Evolutionary conservation across 2,113 vertebrate species (phyloP), one percentile per base, ranked within the genome.

Genomic region (Procavia capensis): DNA sequence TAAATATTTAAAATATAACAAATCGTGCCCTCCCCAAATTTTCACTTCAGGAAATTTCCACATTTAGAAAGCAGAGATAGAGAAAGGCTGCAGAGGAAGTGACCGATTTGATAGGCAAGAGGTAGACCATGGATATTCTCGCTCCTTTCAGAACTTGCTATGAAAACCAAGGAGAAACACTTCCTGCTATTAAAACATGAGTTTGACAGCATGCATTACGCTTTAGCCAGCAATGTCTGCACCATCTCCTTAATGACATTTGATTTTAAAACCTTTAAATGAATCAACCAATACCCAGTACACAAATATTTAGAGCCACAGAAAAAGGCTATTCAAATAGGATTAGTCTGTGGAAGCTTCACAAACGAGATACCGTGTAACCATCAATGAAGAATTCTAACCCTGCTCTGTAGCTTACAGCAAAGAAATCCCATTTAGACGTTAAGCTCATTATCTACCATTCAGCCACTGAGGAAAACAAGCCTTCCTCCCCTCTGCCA

Each of bases 401-500:
- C 34, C 45, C n/a, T 31, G 16, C 90, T 19, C 10, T 20, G 63
- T 17, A 59, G 87, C 31, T 79, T n/a, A 91, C 24, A 91, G 80
- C 31, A 94, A 87, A 93, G n/a, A 75, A 95, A 96, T 76, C 17
- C 43, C 91, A 75, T 85, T 92, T 70, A 95, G 84, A 80, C 76
- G 90, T 27, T 85, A 90, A 93, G n/a, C 36, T 34, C 54, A 41
- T 59, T 79, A 78, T 50, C 64, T 87, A 81, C 43, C 22, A 78
- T 63, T 68, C 17, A 45, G 4, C 92, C 45, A 85, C 0, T 20
- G 9, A 86, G 50, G 78, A 75, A 14, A 87, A 59, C 93, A 85
- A 85, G n/a, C 25, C n/a, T 57, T 20, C 24, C 66, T 84, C 78
- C 6, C 54, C 27, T 64, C 16, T 75, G 50, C 50, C 50, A 54